Conservation (phyloP, 2,113 vertebrate species). For the Atractosteus spatula region DNA sequence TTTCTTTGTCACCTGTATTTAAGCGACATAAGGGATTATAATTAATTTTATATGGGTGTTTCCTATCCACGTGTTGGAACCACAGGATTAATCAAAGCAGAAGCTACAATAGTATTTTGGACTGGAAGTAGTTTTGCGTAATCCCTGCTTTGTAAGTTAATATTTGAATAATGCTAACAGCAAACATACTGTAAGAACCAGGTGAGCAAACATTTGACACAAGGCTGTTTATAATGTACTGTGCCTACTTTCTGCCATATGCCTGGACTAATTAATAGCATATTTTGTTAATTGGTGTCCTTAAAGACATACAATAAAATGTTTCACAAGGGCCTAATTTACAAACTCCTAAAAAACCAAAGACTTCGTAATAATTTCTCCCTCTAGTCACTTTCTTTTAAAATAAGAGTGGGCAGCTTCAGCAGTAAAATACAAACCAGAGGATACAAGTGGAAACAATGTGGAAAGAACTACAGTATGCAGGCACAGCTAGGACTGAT, state of each 20-base stretch:
- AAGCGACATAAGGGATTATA: too few relatives aligned
- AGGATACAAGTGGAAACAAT: background rate
- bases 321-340: slow-evolving; percentile 2
- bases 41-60: too few relatives aligned
- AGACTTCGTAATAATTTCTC: slow-evolving; percentile 17
- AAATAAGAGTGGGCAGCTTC: slow-evolving; percentile 14
- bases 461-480: background rate
- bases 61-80: too few relatives aligned
- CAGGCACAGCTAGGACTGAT: background rate
- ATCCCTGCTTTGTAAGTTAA: too few relatives aligned
- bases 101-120: too few relatives aligned
- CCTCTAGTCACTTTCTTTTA: background rate
- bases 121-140: too few relatives aligned
- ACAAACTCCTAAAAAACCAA: background rate
- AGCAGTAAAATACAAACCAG: background rate
- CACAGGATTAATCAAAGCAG: too few relatives aligned
- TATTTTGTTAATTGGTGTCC: slow-evolving; percentile 22
- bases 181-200: too few relatives aligned
- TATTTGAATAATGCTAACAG: too few relatives aligned
- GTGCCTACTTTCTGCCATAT: background rate
- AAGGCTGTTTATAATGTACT: background rate
- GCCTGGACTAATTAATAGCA: slow-evolving; percentile 21
- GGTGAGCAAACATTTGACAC: background rate
- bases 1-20: too few relatives aligned
- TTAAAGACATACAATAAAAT: background rate